phyloP scores from a whole-genome alignment of 30 jellyfish, hydroid and myxozoan genomes.

The Chrysaora quinquecirrha region DNA sequence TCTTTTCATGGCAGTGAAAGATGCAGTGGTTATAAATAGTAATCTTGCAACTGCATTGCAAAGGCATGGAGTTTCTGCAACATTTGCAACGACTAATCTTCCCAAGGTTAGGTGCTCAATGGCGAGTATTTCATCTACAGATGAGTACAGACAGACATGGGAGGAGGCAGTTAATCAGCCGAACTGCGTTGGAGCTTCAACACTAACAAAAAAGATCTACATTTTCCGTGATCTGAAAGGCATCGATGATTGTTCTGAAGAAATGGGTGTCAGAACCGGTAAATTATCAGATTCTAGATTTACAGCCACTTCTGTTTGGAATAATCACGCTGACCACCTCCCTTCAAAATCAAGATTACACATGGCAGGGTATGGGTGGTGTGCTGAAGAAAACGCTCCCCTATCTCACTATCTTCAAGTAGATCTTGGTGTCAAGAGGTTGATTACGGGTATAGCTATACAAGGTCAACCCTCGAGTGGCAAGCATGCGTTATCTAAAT shows the following conservation, averaged over 20 bases:
- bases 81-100: constrained; percentile 11
- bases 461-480: not conserved
- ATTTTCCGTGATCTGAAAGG: constrained; percentile 8
- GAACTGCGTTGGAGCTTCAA: constrained; percentile 6
- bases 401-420: constrained; percentile 5
- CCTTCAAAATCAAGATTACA: constrained; percentile 6
- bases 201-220: not conserved
- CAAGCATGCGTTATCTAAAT: not conserved
- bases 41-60: constrained; percentile 23
- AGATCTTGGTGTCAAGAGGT: constrained; percentile 6
- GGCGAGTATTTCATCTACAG: constrained; percentile 19
- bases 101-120: constrained; percentile 6
- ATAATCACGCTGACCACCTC: not conserved
- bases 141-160: constrained; percentile 13
- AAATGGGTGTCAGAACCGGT: constrained; percentile 13
- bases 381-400: not conserved
- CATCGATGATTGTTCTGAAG: constrained; percentile 22
- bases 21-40: not conserved
- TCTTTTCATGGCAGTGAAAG: constrained; percentile 22
- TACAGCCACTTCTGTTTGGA: constrained; percentile 12
- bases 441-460: constrained; percentile 26
- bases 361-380: not conserved
- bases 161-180: constrained; percentile 6
- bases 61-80: constrained; percentile 35
- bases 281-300: constrained; percentile 4